Evolutionary conservation across 2,113 vertebrate genomes (phyloP), one percentile per base, ranked within the genome.

Genomic region (Bufo gargarizans): DNA sequence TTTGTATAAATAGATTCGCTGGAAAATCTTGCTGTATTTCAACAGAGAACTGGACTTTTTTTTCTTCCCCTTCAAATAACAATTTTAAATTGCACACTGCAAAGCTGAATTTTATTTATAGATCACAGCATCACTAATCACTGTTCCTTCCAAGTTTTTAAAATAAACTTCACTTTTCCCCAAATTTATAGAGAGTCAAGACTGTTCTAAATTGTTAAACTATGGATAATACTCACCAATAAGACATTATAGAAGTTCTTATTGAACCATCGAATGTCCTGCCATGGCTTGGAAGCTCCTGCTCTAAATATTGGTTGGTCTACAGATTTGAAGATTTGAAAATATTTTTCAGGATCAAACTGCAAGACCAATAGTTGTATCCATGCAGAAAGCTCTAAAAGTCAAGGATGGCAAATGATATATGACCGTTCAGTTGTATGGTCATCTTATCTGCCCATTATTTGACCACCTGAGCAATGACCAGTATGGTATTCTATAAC

Each of bases 1-100:
- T 93, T 92, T 91, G 91, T 92, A 96, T 95, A 96, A 96, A 96
- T 96, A 96, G 95, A 95, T 94, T 93, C 89, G 93, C 95, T 95
- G 95, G 93, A 93, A 95, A 95, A 96, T 94, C 92, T 94, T 95
- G 93, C 92, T 92, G 93, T 92, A 92, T 95, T 93, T 90, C 90
- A 91, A 91, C 90, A 69, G 77, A 82, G 81, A 89, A 69, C 82
- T 22, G 56, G n/a, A 80, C 67, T 76, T 61, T 63, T 59, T 84
- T 84, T 71, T 59, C 55, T 45, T 33, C 56, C 78, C 78, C 56
- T 61, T 81, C 78, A 61, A 84, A 84, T 84, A 84, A 81, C 55
- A 77, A 76, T 63, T 71, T 69, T 69, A 71, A 84, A 84, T 69
- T 67, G 67, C 82, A 84, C 20, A 74, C 43, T 88, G 79, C 65